Percentiles rank a stretch among this genome's conserved stretches.
Conservation (phyloP, 2,888 invertebrate genomes). For the Philhelius pedissequus region DNA sequence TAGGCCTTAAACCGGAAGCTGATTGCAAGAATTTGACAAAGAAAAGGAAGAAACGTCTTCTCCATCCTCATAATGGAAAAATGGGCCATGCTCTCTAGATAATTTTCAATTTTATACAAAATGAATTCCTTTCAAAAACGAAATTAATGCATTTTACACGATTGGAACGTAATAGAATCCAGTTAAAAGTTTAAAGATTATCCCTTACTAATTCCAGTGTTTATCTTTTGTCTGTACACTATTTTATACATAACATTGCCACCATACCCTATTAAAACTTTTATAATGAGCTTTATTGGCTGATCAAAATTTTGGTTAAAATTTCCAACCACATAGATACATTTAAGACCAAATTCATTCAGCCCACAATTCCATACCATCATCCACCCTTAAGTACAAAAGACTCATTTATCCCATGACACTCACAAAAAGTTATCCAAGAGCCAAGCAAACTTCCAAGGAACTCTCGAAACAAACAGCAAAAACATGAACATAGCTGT, state of each 20-base stretch:
- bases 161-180: too few species aligned
- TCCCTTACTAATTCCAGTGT: not conserved
- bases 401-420: not conserved
- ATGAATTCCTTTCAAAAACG: too few species aligned
- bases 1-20: too few species aligned
- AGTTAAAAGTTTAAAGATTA: too few species aligned
- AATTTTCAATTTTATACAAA: too few species aligned
- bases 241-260: not conserved
- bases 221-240: not conserved
- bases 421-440: not conserved
- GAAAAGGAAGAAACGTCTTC: too few species aligned
- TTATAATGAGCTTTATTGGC: not conserved
- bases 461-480: not conserved
- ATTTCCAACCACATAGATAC: not conserved
- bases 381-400: not conserved
- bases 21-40: too few species aligned
- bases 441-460: constrained; percentile 35
- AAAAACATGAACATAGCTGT: constrained; percentile 22
- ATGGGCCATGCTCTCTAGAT: too few species aligned
- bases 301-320: constrained; percentile 23
- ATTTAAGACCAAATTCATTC: not conserved
- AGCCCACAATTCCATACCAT: not conserved
- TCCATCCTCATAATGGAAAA: too few species aligned
- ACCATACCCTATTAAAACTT: not conserved
- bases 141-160: too few species aligned